Evolutionary conservation across 2,113 vertebrate species (phyloP), one percentile per base, ranked within the genome.

Genomic region (Origma solitaria): DNA sequence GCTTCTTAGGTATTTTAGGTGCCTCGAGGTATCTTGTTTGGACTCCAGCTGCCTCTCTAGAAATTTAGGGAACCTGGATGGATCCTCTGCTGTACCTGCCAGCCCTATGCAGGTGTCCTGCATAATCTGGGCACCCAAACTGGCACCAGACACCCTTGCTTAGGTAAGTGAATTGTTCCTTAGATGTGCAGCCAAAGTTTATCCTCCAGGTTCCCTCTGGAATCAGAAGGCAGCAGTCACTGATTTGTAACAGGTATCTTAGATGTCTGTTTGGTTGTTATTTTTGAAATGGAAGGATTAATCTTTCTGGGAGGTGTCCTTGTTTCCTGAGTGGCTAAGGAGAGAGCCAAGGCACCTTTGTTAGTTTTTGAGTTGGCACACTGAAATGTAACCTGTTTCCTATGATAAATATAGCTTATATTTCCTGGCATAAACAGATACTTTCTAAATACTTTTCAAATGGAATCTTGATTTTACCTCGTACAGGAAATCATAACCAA

Each of bases 341-440:
- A 85, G 44, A 51, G 18, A 88, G 16, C 24, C 33, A 60, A 68
- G 45, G 50, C 24, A 76, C 35, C 19, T 38, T 33, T 15, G 20
- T 56, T 82, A 21, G 14, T 40, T 42, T 85, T 57, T 0, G 2
- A 15, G 18, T 56, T 76, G 22, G 8, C 15, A 31, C 15, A 14
- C 25, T 44, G 42, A 90, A 86, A 76, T 10, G 16, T 77, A 69
- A 47, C 30, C 25, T 40, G 50, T 60, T 93, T 81, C 19, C 33
- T 69, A 1, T 44, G 0, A 1, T 33, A 81, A 81, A n/a, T 78
- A 4, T 45, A 37, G 22, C 6, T 69, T 47, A 0, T 72, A 19
- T 70, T 93, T 82, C 38, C 40, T 90, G 21, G 22, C 56, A 44
- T 62, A 38, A 91, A 38, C 58, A 85, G 18, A 42, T 82, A 28